phyloP scores from a whole-genome alignment of 2,113 vertebrate species.

The Bagarius yarrelli region DNA sequence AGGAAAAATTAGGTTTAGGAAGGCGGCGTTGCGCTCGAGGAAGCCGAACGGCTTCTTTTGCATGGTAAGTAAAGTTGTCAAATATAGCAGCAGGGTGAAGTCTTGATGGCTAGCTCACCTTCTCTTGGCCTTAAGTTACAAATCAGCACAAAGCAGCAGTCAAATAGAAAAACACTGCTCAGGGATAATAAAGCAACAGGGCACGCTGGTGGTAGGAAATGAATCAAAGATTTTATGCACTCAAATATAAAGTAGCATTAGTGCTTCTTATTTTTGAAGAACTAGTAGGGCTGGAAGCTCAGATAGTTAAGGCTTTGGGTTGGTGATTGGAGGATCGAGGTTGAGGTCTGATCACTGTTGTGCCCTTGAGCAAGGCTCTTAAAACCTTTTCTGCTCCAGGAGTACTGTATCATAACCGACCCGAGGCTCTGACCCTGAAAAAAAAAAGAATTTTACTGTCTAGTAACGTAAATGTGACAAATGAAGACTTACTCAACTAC shows the following conservation, averaged over 20 bases:
- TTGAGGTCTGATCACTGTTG: too few relatives aligned
- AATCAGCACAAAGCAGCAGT: background rate
- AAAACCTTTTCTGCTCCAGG: too few relatives aligned
- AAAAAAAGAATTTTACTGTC: too few relatives aligned
- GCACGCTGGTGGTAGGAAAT: background rate
- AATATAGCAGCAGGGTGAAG: background rate
- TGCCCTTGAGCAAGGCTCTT: too few relatives aligned
- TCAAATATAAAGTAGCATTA: background rate
- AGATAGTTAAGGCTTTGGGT: too few relatives aligned
- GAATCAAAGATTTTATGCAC: background rate
- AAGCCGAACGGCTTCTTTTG: constrained; percentile 38
- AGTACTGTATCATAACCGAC: too few relatives aligned
- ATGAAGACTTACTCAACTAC: too few relatives aligned
- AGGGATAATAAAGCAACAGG: background rate
- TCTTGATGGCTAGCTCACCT: background rate
- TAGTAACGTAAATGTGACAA: too few relatives aligned
- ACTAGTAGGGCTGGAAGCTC: too few relatives aligned
- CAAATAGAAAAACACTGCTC: background rate
- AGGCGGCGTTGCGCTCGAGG: constrained; percentile 14
- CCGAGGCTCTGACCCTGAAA: too few relatives aligned
- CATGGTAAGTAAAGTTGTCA: constrained; percentile 29
- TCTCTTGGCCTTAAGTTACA: background rate
- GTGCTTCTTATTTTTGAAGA: too few relatives aligned
- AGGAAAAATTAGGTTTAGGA: constrained; percentile 51
- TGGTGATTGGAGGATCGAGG: too few relatives aligned